Conservation (phyloP, 2,113 vertebrate genomes). For the Serinus canaria region DNA sequence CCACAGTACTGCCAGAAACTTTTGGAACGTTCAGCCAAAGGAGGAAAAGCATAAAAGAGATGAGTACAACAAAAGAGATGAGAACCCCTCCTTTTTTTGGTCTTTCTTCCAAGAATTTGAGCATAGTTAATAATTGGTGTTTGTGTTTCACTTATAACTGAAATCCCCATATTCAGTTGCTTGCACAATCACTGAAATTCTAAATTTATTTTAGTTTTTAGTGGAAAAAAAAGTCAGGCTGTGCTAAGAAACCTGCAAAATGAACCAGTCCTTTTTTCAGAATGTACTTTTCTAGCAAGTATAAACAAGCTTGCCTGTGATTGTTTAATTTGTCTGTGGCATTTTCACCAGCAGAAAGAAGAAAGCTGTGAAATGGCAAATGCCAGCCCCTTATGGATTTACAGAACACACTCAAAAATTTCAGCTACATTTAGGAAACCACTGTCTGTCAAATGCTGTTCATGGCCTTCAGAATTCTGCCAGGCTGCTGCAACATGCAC, state of each 20-base stretch:
- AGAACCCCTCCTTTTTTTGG: neutral
- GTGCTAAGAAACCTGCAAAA: neutral
- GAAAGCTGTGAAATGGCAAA: neutral
- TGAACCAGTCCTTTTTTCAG: neutral
- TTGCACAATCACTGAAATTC: neutral
- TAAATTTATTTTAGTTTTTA: neutral
- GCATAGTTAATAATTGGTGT: neutral
- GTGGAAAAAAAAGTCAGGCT: neutral
- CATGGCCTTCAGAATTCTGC: neutral
- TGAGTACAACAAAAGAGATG: neutral
- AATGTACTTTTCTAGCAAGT: neutral
- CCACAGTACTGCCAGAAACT: neutral
- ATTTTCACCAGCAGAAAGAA: neutral
- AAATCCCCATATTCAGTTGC: neutral
- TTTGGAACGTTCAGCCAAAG: neutral
- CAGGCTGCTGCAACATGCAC: neutral
- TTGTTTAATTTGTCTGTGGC: neutral
- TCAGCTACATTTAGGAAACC: neutral
- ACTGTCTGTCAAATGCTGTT: neutral
- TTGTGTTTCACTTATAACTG: neutral
- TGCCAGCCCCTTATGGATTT: neutral
- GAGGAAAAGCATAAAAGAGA: neutral
- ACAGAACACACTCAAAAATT: neutral
- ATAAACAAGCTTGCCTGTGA: neutral
- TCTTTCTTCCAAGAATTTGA: neutral